These are phyloP conservation scores for Lucilia sericata DNA, from an alignment of 1,140 invertebrate species.

Conservation along the genomic window DNA sequence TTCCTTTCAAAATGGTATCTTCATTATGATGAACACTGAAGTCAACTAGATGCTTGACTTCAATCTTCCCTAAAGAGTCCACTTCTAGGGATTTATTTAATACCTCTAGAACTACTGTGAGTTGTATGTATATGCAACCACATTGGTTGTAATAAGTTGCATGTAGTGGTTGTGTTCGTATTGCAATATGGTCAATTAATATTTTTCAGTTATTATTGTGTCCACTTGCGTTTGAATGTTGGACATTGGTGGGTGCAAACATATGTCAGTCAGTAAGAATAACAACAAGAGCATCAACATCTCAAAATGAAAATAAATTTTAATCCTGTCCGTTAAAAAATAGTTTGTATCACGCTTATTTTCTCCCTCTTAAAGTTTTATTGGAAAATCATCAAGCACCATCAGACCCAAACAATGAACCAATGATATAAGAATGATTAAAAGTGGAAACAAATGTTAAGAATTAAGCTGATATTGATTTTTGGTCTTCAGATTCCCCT, in stretches of 20 bases:
- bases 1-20: too few relatives aligned
- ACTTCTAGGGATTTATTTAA: too few relatives aligned
- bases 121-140: too few relatives aligned
- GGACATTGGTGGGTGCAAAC: background rate
- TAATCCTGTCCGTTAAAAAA: background rate
- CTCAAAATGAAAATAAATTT: background rate
- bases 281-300: background rate
- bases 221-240: background rate
- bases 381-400: background rate
- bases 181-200: background rate
- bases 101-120: too few relatives aligned
- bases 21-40: too few relatives aligned
- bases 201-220: background rate
- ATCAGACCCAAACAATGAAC: background rate
- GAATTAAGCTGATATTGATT: background rate
- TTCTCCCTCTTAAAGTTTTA: background rate
- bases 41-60: too few relatives aligned
- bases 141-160: background rate
- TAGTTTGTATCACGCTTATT: background rate
- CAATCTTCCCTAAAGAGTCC: too few relatives aligned
- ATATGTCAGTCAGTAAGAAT: background rate
- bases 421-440: conserved; percentile 1
- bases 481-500: background rate
- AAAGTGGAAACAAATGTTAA: background rate
- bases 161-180: background rate